phyloP scores from a whole-genome alignment of 2,797 vertebrate species.

The Acanthopagrus latus region DNA sequence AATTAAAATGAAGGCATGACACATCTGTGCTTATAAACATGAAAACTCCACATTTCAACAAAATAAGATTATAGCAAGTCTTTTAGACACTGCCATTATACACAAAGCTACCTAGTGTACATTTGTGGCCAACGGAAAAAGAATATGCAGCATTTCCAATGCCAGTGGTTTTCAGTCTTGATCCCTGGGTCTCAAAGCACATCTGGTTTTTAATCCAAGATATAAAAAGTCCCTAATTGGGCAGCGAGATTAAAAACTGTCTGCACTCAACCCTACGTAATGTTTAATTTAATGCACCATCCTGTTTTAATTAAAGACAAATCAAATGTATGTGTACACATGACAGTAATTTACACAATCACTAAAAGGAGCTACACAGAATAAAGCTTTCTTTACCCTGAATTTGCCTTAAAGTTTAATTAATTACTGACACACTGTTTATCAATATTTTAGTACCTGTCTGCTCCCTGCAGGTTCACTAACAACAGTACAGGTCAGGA shows the following conservation, averaged over 20 bases:
- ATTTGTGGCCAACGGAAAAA: slow-evolving; percentile 8
- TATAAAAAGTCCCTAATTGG: slow-evolving; percentile 13
- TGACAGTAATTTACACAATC: neutral
- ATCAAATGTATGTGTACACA: neutral
- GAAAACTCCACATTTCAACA: slow-evolving; percentile 8
- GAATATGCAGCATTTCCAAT: slow-evolving; percentile 2
- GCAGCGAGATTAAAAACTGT: slow-evolving; percentile 10
- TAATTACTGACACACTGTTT: neutral
- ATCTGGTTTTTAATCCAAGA: slow-evolving; percentile 21
- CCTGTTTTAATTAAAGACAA: neutral
- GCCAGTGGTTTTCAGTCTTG: slow-evolving; percentile 1
- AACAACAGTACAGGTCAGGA: slow-evolving; percentile 15
- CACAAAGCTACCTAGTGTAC: neutral
- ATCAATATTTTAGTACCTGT: slow-evolving; percentile 21
- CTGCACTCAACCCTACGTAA: neutral
- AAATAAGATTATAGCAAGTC: neutral
- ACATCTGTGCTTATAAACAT: slow-evolving; percentile 20
- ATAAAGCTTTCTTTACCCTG: neutral
- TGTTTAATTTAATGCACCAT: neutral
- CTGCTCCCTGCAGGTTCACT: slow-evolving; percentile 6
- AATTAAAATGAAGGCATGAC: slow-evolving; percentile 15
- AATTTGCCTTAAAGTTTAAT: neutral
- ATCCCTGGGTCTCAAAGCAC: slow-evolving; percentile 1
- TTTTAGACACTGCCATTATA: neutral
- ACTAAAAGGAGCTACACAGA: neutral